A percentile compares a stretch with the other conserved stretches of the same genome.
These are phyloP conservation scores for Nasonia vitripennis DNA, from an alignment of 1,140 invertebrate genomes.

Conservation along the genomic window DNA sequence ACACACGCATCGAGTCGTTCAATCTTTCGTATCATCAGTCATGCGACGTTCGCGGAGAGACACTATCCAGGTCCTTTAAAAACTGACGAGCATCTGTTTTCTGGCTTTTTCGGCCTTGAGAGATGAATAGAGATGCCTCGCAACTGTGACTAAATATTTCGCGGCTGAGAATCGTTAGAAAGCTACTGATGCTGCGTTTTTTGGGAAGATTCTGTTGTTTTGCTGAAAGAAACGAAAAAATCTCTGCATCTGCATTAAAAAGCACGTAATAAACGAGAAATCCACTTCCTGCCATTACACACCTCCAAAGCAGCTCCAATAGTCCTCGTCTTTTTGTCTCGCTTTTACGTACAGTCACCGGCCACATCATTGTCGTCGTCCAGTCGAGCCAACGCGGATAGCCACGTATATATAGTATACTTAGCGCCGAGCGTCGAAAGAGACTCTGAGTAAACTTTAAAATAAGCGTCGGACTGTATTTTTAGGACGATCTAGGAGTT, in stretches of 20 bases:
- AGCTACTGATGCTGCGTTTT: background rate
- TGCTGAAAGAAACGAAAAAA: too few relatives aligned
- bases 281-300: background rate
- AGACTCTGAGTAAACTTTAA: constrained; percentile 36
- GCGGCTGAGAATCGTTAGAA: background rate
- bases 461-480: constrained; percentile 38
- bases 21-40: constrained; percentile 36
- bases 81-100: background rate
- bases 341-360: background rate
- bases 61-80: constrained; percentile 15
- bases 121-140: background rate
- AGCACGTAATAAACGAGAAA: background rate
- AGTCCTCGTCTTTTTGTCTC: background rate
- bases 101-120: background rate
- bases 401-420: constrained; percentile 11
- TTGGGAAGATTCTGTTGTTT: too few relatives aligned
- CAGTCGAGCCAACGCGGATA: background rate
- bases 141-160: too few relatives aligned
- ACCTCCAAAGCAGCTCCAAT: background rate
- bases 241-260: background rate
- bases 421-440: background rate
- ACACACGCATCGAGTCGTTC: background rate
- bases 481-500: constrained; percentile 31
- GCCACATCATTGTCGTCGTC: constrained; percentile 17
- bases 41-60: background rate